These are phyloP conservation scores for Pangasius sanitwongsei DNA, from an alignment of 2,797 vertebrate species.

Conservation along the genomic window DNA sequence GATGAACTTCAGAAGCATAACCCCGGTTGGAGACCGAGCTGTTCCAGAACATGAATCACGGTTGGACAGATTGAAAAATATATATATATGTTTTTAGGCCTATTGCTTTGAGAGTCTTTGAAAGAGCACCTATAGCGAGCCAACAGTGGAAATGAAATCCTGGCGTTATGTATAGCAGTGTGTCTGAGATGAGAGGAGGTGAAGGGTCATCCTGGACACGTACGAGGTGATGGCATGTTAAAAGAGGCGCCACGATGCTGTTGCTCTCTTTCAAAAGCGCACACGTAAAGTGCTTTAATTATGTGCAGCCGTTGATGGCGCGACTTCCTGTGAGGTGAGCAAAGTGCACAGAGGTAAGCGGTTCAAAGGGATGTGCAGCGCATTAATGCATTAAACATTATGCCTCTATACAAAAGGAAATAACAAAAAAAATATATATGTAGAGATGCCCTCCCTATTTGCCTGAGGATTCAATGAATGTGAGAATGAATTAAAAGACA, in stretches of 20 bases:
- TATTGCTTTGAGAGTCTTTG: conserved; percentile 35
- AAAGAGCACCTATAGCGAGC: conserved; percentile 23
- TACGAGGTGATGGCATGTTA: conserved; percentile 31
- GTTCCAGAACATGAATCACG: conserved; percentile 50
- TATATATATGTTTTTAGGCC: not conserved
- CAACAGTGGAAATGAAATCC: conserved; percentile 37
- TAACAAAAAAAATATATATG: too few relatives aligned
- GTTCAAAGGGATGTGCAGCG: conserved; percentile 36
- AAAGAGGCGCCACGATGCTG: conserved; percentile 28
- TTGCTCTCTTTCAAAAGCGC: conserved; percentile 26
- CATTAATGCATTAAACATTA: conserved; percentile 57
- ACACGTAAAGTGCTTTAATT: conserved; percentile 45
- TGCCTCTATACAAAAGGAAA: conserved; percentile 21
- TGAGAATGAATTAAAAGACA: conserved; percentile 43
- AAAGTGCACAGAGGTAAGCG: conserved; percentile 48
- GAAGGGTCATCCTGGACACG: conserved; percentile 12
- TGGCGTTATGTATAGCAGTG: not conserved
- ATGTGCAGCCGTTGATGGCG: conserved; percentile 17
- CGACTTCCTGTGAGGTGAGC: conserved; percentile 30
- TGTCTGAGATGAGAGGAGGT: not conserved
- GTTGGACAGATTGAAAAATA: conserved; percentile 33
- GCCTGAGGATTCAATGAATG: conserved; percentile 49
- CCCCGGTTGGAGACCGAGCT: conserved; percentile 1
- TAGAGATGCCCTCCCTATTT: conserved; percentile 22
- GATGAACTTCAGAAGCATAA: conserved; percentile 46